Conservation (phyloP, 2,888 invertebrate species). For the Andrena hattorfiana region DNA sequence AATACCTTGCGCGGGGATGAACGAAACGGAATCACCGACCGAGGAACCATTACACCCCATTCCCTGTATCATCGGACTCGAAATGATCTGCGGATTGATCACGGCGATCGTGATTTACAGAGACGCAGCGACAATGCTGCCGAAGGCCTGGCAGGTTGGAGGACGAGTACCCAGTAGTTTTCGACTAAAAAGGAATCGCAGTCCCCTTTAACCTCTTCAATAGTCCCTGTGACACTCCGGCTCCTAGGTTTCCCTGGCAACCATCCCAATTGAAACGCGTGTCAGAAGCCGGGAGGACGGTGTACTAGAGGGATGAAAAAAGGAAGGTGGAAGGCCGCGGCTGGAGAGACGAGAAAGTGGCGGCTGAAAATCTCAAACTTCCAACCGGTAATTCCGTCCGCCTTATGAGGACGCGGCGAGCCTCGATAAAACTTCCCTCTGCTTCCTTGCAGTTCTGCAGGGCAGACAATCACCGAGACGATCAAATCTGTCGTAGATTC, state of each 20-base stretch:
- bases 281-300: conserved; percentile 78
- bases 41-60: background rate
- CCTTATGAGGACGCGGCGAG: conserved; percentile 33
- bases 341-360: conserved; percentile 68
- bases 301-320: conserved; percentile 68
- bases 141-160: conserved; percentile 8
- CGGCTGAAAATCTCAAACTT: conserved; percentile 83
- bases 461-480: background rate
- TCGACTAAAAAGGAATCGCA: conserved; percentile 71
- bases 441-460: background rate
- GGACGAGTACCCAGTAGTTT: conserved; percentile 68
- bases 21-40: background rate
- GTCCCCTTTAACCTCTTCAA: conserved; percentile 83
- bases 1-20: conserved; percentile 6
- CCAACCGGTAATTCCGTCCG: conserved; percentile 79
- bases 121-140: background rate
- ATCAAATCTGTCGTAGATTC: background rate
- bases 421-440: conserved; percentile 44
- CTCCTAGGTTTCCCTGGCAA: conserved; percentile 83
- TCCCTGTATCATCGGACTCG: background rate
- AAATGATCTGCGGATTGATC: background rate
- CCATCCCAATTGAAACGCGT: conserved; percentile 82
- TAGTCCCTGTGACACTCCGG: conserved; percentile 81
- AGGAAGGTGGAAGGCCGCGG: conserved; percentile 61
- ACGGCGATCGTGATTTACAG: background rate